Evolutionary conservation across 2,888 invertebrate genomes (phyloP).

Genomic region (Abrostola tripartita): DNA sequence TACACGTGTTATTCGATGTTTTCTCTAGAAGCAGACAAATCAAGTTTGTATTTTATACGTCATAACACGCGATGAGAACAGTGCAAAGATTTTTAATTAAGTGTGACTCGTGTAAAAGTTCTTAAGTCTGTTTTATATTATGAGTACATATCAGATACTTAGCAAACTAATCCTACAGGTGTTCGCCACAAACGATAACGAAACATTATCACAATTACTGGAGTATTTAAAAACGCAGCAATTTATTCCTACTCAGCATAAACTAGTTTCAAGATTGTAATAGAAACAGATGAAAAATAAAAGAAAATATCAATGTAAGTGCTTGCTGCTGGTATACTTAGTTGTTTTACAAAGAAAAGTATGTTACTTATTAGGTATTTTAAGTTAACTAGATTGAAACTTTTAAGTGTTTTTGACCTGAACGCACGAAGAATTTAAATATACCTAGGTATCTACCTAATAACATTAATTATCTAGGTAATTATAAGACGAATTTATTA

Average conservation of each 20-base stretch:
- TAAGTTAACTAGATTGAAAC: not conserved
- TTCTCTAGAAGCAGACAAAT: no score
- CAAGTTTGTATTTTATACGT: no score
- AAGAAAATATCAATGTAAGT: not conserved
- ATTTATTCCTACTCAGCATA: not conserved
- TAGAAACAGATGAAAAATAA: slow-evolving; percentile 1
- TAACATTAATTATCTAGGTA: no score
- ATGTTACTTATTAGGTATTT: not conserved
- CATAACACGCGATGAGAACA: no score
- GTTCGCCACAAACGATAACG: slow-evolving; percentile 5
- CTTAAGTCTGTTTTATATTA: slow-evolving; percentile 1
- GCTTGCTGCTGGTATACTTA: not conserved
- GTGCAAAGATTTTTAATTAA: not conserved
- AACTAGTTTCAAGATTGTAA: slow-evolving; percentile 8
- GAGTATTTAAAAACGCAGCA: slow-evolving; percentile 7
- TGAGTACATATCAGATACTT: slow-evolving; percentile 1
- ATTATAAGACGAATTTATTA: no score
- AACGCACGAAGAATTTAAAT: no score
- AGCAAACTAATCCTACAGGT: slow-evolving; percentile 20
- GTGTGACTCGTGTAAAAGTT: slow-evolving; percentile 2
- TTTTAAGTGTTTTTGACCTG: no score
- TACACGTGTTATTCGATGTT: no score
- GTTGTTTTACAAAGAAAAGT: not conserved
- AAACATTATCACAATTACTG: not conserved
- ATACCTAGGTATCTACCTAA: no score